Percentiles rank a stretch among this genome's conserved stretches.
Conservation (phyloP, 2,113 vertebrate species). For the Donacobius atricapilla region DNA sequence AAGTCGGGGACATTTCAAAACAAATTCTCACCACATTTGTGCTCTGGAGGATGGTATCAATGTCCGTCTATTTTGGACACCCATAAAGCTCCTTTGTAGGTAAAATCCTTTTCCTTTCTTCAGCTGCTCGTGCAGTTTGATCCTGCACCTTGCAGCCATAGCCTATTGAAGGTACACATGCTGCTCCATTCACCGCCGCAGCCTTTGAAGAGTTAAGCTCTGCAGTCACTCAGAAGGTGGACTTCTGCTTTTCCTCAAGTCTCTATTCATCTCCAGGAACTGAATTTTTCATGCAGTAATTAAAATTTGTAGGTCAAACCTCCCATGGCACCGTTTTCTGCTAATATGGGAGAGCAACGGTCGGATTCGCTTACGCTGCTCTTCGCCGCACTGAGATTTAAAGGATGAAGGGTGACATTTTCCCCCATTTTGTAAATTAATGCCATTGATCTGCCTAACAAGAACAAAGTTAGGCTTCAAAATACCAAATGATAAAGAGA, state of each 20-base stretch:
- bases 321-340: constrained; percentile 87
- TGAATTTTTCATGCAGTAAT: constrained; percentile 96
- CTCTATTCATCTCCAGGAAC: constrained; percentile 79
- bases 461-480: constrained; percentile 97
- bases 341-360: constrained; percentile 79
- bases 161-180: constrained; percentile 10
- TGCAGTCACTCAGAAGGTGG: constrained; percentile 61
- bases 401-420: constrained; percentile 97
- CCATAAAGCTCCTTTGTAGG: not conserved
- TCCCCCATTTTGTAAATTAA: constrained; percentile 94
- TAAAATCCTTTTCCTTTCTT: constrained; percentile 5
- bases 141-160: not conserved
- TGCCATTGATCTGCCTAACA: constrained; percentile 96
- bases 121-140: not conserved
- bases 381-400: constrained; percentile 82
- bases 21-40: not conserved
- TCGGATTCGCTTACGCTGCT: constrained; percentile 81
- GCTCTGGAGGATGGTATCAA: not conserved
- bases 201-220: constrained; percentile 72
- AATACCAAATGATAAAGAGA: constrained; percentile 97
- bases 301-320: constrained; percentile 96
- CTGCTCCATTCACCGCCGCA: constrained; percentile 11
- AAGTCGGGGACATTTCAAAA: not conserved
- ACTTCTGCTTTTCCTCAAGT: constrained; percentile 76
- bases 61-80: not conserved